A percentile compares a stretch with the other conserved stretches of the same genome.
Evolutionary conservation across 1,140 invertebrate species (phyloP).

Genomic region (Galleria mellonella): DNA sequence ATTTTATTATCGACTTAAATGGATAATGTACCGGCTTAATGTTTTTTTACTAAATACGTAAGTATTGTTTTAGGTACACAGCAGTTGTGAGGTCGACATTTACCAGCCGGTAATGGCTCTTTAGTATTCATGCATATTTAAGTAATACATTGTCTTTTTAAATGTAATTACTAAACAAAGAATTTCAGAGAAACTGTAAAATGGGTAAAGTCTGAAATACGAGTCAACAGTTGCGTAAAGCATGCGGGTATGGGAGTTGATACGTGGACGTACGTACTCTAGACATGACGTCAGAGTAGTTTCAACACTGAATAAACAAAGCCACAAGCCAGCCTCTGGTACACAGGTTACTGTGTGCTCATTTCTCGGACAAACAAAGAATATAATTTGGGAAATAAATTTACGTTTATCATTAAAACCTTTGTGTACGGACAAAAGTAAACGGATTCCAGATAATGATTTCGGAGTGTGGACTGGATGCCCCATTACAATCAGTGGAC

Average conservation of each 20-base stretch:
- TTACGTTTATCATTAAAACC: constrained; percentile 6
- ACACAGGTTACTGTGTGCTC: constrained; percentile 40
- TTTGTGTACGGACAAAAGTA: constrained; percentile 5
- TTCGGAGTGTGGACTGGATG: constrained; percentile 13
- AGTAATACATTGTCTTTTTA: constrained; percentile 7
- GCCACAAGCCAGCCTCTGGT: constrained; percentile 30
- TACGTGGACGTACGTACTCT: constrained; percentile 7
- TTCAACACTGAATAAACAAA: constrained; percentile 59
- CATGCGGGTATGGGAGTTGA: constrained; percentile 16
- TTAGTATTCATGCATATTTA: constrained; percentile 14
- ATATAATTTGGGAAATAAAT: constrained; percentile 25
- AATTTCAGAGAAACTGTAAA: constrained; percentile 3
- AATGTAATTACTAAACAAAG: neutral
- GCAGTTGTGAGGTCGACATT: neutral
- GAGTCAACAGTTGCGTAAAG: constrained; percentile 38
- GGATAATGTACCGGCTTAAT: neutral
- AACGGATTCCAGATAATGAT: constrained; percentile 7
- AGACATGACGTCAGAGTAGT: constrained; percentile 49
- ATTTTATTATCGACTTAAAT: neutral
- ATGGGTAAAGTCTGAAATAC: constrained; percentile 2
- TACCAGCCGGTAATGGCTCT: neutral
- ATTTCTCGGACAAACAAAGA: constrained; percentile 52
- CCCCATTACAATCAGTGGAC: constrained; percentile 22
- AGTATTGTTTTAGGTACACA: constrained; percentile 7
- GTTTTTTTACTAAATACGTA: constrained; percentile 11